Conservation (phyloP, 2,113 vertebrate genomes). For the Aix galericulata region DNA sequence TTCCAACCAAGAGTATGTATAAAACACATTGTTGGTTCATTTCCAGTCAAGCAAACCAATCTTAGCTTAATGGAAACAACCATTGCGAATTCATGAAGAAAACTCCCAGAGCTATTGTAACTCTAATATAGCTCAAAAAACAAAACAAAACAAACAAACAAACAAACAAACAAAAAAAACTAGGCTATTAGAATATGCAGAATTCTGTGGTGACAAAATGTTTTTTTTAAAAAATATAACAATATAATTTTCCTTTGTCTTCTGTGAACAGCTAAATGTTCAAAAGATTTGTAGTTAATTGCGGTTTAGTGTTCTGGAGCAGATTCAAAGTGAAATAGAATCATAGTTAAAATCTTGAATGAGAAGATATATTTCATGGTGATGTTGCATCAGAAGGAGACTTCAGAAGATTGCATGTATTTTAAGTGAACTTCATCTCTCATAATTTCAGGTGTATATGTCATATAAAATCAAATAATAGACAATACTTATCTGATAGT, state of each 20-base stretch:
- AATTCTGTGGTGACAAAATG: slow-evolving; percentile 6
- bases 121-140: slow-evolving; percentile 22
- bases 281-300: slow-evolving; percentile 6
- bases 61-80: slow-evolving; percentile 54
- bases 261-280: background rate
- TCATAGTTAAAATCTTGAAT: background rate
- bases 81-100: slow-evolving; percentile 42
- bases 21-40: slow-evolving; percentile 64
- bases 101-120: slow-evolving; percentile 4
- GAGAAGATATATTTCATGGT: slow-evolving; percentile 17
- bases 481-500: background rate
- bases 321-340: background rate
- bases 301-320: background rate
- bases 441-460: background rate
- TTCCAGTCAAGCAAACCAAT: slow-evolving; percentile 63
- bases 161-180: background rate
- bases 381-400: background rate
- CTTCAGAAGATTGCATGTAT: background rate
- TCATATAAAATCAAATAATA: background rate
- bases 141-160: too few relatives aligned
- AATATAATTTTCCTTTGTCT: slow-evolving; percentile 30
- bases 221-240: background rate
- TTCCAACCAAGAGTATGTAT: slow-evolving; percentile 35
- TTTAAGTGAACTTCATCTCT: background rate
- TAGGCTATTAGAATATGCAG: slow-evolving; percentile 24